Percentiles rank a stretch among this genome's conserved stretches.
phyloP scores from a whole-genome alignment of 2,888 invertebrate species.

The Hemistola chrysoprasaria region DNA sequence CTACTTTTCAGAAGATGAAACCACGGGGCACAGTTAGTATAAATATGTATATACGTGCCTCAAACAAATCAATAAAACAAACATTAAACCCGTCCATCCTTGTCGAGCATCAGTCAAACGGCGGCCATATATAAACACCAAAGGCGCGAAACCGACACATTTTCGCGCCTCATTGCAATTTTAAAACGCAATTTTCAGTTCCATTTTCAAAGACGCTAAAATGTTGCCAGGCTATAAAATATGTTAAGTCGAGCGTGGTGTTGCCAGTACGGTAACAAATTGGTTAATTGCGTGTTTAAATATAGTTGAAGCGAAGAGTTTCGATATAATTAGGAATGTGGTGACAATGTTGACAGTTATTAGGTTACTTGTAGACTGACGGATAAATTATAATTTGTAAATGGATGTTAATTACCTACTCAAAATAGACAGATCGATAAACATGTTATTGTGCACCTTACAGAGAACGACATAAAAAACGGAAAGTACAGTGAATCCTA shows the following conservation, averaged over 20 bases:
- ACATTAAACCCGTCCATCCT: constrained; percentile 9
- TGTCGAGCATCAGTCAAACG: constrained; percentile 14
- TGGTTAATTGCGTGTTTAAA: constrained; percentile 65
- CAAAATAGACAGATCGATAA: no score
- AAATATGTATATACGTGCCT: no score
- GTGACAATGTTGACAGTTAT: constrained; percentile 27
- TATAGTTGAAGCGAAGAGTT: constrained; percentile 23
- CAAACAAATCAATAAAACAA: constrained; percentile 8
- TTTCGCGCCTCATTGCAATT: constrained; percentile 69
- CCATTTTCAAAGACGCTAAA: constrained; percentile 71
- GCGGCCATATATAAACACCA: constrained; percentile 57
- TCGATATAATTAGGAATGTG: constrained; percentile 28
- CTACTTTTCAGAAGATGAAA: no score
- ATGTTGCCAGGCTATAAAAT: constrained; percentile 72
- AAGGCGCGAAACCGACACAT: constrained; percentile 52
- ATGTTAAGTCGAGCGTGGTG: constrained; percentile 54
- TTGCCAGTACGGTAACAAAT: constrained; percentile 69
- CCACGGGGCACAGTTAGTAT: no score
- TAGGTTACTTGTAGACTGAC: constrained; percentile 12
- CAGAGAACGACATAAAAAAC: no score
- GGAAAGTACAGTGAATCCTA: no score
- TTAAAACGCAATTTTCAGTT: constrained; percentile 68
- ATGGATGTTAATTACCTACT: no score
- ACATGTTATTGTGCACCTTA: no score
- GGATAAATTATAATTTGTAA: no score